Conservation (phyloP, 1,140 invertebrate species). For the Tyrophagus putrescentiae region DNA sequence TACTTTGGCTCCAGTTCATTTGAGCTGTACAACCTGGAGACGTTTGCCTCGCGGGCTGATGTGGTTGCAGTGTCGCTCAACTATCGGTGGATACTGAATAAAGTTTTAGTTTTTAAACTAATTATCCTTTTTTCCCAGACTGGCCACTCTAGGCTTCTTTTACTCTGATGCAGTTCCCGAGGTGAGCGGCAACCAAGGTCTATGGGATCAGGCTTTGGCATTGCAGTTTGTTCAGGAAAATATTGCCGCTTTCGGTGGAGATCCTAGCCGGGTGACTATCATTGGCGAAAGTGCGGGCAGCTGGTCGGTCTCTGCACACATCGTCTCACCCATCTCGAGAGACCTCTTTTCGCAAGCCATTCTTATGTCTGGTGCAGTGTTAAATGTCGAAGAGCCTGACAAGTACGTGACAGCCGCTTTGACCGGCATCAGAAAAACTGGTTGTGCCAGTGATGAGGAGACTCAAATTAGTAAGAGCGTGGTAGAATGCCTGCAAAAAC, state of each 20-base stretch:
- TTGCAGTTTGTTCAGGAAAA: slow-evolving; percentile 61
- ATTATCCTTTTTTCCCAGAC: too few relatives aligned
- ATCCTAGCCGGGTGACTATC: slow-evolving; percentile 79
- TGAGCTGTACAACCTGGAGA: slow-evolving; percentile 43
- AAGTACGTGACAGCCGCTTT: slow-evolving; percentile 57
- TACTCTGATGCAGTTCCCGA: slow-evolving; percentile 14
- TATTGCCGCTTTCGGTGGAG: slow-evolving; percentile 80
- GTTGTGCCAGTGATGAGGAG: slow-evolving; percentile 45
- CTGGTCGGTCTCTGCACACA: slow-evolving; percentile 78
- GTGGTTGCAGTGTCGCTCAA: slow-evolving; percentile 33
- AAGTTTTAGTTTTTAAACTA: too few relatives aligned
- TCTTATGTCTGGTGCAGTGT: slow-evolving; percentile 47
- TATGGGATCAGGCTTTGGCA: slow-evolving; percentile 37
- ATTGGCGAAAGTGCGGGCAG: slow-evolving; percentile 93
- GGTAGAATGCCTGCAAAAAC: neutral
- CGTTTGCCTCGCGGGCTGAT: slow-evolving; percentile 29
- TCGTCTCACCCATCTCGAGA: slow-evolving; percentile 65
- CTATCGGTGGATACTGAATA: slow-evolving; percentile 30
- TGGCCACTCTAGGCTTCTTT: slow-evolving; percentile 17
- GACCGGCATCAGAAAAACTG: slow-evolving; percentile 63
- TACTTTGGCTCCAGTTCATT: slow-evolving; percentile 50
- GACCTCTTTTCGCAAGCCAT: slow-evolving; percentile 60
- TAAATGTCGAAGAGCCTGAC: slow-evolving; percentile 65
- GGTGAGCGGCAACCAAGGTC: slow-evolving; percentile 39
- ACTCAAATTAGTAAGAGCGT: neutral